Evolutionary conservation across 23 tunicate genomes (phyloP), one percentile per base, ranked within the genome.

Genomic region (Trididemnum nubilum): DNA sequence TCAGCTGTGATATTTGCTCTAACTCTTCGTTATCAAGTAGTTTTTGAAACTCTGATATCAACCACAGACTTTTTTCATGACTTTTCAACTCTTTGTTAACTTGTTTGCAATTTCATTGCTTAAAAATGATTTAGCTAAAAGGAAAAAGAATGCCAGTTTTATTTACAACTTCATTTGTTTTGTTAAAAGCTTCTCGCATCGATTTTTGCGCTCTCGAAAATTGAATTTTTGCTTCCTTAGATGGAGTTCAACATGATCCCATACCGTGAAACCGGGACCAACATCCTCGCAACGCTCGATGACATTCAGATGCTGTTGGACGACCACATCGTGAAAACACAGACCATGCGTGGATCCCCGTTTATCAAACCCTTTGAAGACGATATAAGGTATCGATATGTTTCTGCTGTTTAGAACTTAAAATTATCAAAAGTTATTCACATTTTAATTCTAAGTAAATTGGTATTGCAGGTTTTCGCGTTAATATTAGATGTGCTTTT

Each of bases 271-370:
- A 90, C 99, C 0, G 99, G 99, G 23, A 95, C 99, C 2, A 77
- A 24, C 71, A 95, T 95, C 50, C 77, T 95, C n/a, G 87, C 99
- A 19, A 63, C 96, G 4, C 92, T 95, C 31, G 99, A 95, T 49
- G 99, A 95, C 37, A 95, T 95, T 57, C 99, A 95, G 65, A 95
- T 95, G 92, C 79, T 95, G 70, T 81, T 95, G n/a, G 99, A 95
- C 54, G 99, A 95, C 89, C 99, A 95, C 50, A 90, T 95, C 64
- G 96, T 95, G 7, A 95, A 95, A 60, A 95, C 99, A 2, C 99
- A 95, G 61, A 90, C 99, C 72, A 95, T 95, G 99, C 63, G 99
- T 28, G 94, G 99, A 72, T 85, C 92, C 33, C 94, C 99, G 4
- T 95, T 95, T 44, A 95, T 95, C 34, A 95, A 95, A 54, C 99